Evolutionary conservation across 2,797 vertebrate species (phyloP), one percentile per base, ranked within the genome.

Genomic region (Harpagifer antarcticus): DNA sequence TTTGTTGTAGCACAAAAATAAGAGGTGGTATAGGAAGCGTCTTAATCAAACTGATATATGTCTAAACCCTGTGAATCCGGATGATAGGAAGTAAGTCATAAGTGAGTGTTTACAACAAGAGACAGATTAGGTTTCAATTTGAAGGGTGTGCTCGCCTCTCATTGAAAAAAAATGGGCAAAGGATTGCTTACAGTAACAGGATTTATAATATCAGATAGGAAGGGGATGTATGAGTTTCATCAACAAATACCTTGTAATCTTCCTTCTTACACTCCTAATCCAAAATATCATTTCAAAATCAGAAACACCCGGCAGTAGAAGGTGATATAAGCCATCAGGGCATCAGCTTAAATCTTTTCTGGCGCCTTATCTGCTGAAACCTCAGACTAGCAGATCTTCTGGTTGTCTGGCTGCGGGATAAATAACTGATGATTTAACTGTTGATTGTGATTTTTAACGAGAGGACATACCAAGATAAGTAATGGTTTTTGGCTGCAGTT

Each of bases 121-220:
- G 72, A 23, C 59, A 58, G 86, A 88, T 89, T 81, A 74, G 57
- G 62, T 80, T 86, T 85, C 70, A 56, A 68, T 86, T 79, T 76
- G 55, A 71, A 85, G 85, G 82, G 80, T 83, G 82, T 81, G 72
- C 55, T 88, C 23, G 23, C 23, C 23, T 23, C 75, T 55, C 31
- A 52, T 16, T 71, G 65, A 73, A 77, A 53, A 68, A 74, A 40
- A 43, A 0, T 40, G 54, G 58, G 20, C 72, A 86, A 77, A 83
- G 66, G 65, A 37, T 20, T 67, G 79, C 72, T 86, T 77, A 76
- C 53, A 74, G 53, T 33, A 33, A 48, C 66, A 53, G 52, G 72
- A 68, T 77, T 85, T 68, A 78, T 31, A 62, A 52, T 60, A 19
- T 8, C 45, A 64, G 83, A 89, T 43, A 27, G 16, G 31, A 49